phyloP scores from a whole-genome alignment of 2,797 vertebrate species.

The Trematomus bernacchii region DNA sequence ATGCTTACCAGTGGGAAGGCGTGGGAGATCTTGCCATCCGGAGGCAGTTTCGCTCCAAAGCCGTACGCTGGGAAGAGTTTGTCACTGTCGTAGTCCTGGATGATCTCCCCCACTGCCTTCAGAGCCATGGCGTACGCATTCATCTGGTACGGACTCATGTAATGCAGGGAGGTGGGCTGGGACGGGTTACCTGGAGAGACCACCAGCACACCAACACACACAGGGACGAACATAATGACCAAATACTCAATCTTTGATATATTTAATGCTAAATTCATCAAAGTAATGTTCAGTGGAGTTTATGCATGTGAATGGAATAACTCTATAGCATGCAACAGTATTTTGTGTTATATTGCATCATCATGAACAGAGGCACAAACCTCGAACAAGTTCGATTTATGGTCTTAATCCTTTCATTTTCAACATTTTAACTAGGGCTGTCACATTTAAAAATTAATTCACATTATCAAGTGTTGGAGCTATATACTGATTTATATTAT shows the following conservation, averaged over 20 bases:
- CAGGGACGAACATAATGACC: too few relatives aligned
- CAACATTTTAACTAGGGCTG: too few relatives aligned
- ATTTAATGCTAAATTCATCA: neutral
- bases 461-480: too few relatives aligned
- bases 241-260: too few relatives aligned
- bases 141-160: constrained; percentile 94
- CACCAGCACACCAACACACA: neutral
- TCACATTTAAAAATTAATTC: too few relatives aligned
- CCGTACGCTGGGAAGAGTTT: constrained; percentile 94
- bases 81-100: constrained; percentile 96
- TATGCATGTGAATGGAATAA: neutral
- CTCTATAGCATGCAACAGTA: too few relatives aligned
- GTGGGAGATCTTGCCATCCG: constrained; percentile 93
- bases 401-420: too few relatives aligned
- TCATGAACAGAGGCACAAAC: too few relatives aligned
- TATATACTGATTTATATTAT: too few relatives aligned
- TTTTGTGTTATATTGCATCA: too few relatives aligned
- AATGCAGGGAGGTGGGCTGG: constrained; percentile 93
- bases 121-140: constrained; percentile 94
- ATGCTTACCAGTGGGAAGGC: constrained; percentile 91
- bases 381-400: too few relatives aligned
- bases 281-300: neutral
- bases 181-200: constrained; percentile 88
- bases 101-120: constrained; percentile 94
- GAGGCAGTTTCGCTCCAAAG: constrained; percentile 93